A percentile compares a stretch with the other conserved stretches of the same genome.
Conservation (phyloP, 2,797 vertebrate species). For the Argentina silus region DNA sequence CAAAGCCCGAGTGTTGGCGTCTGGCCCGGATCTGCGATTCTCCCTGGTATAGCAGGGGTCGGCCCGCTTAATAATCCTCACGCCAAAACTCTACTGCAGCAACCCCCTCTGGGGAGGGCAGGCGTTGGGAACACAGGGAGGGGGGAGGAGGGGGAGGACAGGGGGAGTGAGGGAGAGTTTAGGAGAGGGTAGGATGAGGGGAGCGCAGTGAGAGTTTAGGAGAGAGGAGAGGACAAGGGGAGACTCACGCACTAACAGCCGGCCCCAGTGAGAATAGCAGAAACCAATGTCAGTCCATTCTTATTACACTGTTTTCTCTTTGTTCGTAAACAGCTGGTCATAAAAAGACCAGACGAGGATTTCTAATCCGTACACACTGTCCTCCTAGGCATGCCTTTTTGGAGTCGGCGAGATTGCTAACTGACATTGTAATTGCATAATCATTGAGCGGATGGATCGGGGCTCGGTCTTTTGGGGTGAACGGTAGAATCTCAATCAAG, state of each 20-base stretch:
- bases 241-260: slow-evolving; percentile 23
- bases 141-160: no score
- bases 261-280: slow-evolving; percentile 45
- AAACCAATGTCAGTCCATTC: slow-evolving; percentile 41
- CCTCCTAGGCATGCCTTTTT: not conserved
- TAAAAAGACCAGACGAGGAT: not conserved
- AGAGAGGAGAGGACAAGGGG: slow-evolving; percentile 19
- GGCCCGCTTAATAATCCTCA: slow-evolving; percentile 53
- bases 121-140: slow-evolving; percentile 42
- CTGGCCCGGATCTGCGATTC: slow-evolving; percentile 40
- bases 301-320: no score
- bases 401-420: not conserved
- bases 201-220: no score
- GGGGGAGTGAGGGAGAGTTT: slow-evolving; percentile 26
- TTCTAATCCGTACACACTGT: not conserved
- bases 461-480: no score
- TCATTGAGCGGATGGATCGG: not conserved
- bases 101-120: slow-evolving; percentile 69
- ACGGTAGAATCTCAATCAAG: not conserved
- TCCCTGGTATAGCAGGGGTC: slow-evolving; percentile 39
- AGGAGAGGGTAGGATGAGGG: no score
- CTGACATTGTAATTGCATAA: not conserved
- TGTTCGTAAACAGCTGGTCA: no score
- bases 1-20: slow-evolving; percentile 39
- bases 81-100: slow-evolving; percentile 64